Percentiles rank a stretch among this genome's conserved stretches.
phyloP scores from a whole-genome alignment of 35 echinoderm and acorn worm genomes.

The Ptychodera flava region DNA sequence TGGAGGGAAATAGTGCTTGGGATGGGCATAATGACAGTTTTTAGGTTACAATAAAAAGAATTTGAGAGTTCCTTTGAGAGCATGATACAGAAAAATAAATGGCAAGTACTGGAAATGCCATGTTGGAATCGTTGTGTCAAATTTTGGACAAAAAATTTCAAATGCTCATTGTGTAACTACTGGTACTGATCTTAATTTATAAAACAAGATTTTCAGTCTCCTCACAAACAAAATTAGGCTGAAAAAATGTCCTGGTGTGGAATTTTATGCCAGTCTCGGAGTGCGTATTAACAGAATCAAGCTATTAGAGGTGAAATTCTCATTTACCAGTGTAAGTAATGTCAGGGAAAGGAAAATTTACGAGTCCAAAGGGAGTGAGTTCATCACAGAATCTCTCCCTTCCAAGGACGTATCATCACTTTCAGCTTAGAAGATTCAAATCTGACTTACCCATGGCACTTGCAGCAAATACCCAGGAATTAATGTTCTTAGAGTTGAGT shows the following conservation, averaged over 20 bases:
- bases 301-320: background rate
- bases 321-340: background rate
- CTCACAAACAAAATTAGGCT: too few species aligned
- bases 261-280: background rate
- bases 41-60: too few species aligned
- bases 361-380: background rate
- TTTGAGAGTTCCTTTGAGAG: too few species aligned
- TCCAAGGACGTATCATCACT: background rate
- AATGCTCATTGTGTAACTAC: too few species aligned
- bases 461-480: background rate
- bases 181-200: too few species aligned
- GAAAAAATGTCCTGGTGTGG: background rate
- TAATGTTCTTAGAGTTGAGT: background rate
- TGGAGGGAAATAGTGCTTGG: too few species aligned
- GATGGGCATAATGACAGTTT: too few species aligned
- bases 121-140: too few species aligned
- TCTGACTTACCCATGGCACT: background rate
- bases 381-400: background rate
- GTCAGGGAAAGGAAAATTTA: background rate
- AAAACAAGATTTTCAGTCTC: too few species aligned
- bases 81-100: too few species aligned
- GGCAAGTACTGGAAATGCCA: too few species aligned
- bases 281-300: background rate
- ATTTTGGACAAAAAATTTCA: too few species aligned
- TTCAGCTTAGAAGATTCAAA: background rate